A percentile compares a stretch with the other conserved stretches of the same genome.
Conservation (phyloP, 1,140 invertebrate species). For the Carcinoscorpius rotundicauda region DNA sequence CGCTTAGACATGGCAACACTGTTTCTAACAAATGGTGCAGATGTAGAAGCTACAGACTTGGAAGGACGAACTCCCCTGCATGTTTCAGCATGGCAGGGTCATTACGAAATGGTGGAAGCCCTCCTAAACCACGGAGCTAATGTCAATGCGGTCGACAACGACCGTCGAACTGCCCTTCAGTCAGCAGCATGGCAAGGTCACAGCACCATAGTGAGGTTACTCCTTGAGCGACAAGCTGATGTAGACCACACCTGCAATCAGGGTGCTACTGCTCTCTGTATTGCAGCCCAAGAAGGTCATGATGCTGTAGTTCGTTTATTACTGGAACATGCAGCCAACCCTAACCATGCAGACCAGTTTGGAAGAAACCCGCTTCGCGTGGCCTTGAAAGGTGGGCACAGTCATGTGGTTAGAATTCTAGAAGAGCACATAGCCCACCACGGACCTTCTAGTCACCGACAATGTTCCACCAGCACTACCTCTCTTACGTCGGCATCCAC, state of each 20-base stretch:
- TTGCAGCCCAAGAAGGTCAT: constrained; percentile 64
- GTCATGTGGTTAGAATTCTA: constrained; percentile 52
- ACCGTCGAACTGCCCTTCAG: constrained; percentile 76
- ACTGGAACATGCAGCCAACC: constrained; percentile 78
- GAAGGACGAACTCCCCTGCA: constrained; percentile 86
- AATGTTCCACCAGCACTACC: constrained; percentile 39
- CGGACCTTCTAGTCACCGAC: constrained; percentile 14
- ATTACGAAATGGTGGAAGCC: constrained; percentile 75
- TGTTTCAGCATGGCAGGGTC: constrained; percentile 88
- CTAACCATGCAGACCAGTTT: constrained; percentile 80
- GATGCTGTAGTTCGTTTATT: constrained; percentile 76
- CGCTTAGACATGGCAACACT: constrained; percentile 69
- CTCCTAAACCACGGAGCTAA: constrained; percentile 60
- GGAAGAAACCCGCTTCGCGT: constrained; percentile 65
- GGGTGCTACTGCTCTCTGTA: constrained; percentile 74
- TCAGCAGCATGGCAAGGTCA: constrained; percentile 94
- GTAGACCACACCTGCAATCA: constrained; percentile 81
- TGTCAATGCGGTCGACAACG: constrained; percentile 79
- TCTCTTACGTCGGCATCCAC: constrained; percentile 48
- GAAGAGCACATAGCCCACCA: constrained; percentile 29
- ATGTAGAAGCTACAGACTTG: constrained; percentile 72
- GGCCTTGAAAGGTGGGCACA: constrained; percentile 61
- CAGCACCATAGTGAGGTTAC: constrained; percentile 61
- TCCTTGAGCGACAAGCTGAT: constrained; percentile 58
- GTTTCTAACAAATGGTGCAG: constrained; percentile 61